Conservation (phyloP, 2,888 invertebrate genomes). For the Nephrotoma appendiculata region DNA sequence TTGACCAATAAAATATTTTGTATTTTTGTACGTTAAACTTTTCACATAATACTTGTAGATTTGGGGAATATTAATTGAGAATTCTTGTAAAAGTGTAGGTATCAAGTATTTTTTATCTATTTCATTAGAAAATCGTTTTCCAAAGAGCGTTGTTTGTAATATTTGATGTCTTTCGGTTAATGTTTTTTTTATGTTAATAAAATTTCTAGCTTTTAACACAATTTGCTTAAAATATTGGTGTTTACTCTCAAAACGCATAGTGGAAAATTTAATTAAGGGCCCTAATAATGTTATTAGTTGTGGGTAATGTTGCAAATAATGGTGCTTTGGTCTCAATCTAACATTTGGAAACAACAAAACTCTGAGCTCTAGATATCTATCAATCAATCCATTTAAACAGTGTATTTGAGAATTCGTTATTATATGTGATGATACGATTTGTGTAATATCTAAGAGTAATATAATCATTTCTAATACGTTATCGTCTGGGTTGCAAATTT, state of each 20-base stretch:
- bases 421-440: neutral
- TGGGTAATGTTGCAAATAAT: no score
- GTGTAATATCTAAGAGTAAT: neutral
- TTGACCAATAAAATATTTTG: neutral
- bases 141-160: neutral
- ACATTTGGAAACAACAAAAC: no score
- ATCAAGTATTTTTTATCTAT: neutral
- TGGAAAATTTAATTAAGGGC: no score
- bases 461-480: neutral
- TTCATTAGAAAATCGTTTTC: neutral
- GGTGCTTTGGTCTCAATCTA: no score
- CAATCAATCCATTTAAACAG: neutral
- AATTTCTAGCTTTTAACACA: neutral
- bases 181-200: neutral
- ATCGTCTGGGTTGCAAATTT: neutral
- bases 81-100: neutral
- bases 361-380: no score
- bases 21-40: neutral
- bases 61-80: neutral
- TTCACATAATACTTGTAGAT: neutral
- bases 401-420: neutral
- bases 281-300: no score
- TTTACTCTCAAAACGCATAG: no score
- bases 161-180: neutral
- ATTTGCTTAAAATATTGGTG: neutral